These are phyloP conservation scores for Rhinopithecus roxellana DNA, from an alignment of 2,113 vertebrate species.

Conservation along the genomic window DNA sequence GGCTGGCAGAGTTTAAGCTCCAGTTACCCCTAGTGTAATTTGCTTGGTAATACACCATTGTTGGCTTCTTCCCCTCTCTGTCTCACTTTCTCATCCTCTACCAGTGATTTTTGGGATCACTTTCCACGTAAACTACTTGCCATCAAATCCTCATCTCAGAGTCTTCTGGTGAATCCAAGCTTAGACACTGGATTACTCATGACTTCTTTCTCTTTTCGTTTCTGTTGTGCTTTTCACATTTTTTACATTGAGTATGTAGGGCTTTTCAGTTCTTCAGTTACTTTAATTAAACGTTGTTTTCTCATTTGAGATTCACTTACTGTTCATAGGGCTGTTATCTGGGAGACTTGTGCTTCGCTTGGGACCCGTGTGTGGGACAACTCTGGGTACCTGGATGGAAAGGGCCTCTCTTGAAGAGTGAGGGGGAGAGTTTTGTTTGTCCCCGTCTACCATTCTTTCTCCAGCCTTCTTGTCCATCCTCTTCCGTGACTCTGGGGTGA, in stretches of 20 bases:
- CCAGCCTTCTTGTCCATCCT: no score
- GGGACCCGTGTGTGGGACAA: not conserved
- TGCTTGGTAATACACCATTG: not conserved
- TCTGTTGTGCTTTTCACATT: not conserved
- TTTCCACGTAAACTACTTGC: not conserved
- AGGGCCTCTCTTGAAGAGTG: not conserved
- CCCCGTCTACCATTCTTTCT: no score
- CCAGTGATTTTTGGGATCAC: not conserved
- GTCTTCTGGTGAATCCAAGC: not conserved
- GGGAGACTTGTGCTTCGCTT: not conserved
- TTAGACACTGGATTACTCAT: not conserved
- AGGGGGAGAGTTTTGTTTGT: not conserved
- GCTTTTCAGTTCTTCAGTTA: not conserved
- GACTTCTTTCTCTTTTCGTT: not conserved
- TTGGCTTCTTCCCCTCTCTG: not conserved
- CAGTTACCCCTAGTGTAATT: not conserved
- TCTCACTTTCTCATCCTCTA: not conserved
- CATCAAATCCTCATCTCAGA: not conserved
- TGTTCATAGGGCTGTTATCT: slow-evolving; percentile 14
- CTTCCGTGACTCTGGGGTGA: not conserved
- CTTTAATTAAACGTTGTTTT: not conserved
- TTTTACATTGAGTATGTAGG: not conserved
- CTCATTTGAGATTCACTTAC: not conserved
- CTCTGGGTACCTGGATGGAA: not conserved
- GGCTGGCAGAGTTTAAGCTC: not conserved